Evolutionary conservation across 2,888 invertebrate genomes (phyloP).

Genomic region (Sussaba pulchella): DNA sequence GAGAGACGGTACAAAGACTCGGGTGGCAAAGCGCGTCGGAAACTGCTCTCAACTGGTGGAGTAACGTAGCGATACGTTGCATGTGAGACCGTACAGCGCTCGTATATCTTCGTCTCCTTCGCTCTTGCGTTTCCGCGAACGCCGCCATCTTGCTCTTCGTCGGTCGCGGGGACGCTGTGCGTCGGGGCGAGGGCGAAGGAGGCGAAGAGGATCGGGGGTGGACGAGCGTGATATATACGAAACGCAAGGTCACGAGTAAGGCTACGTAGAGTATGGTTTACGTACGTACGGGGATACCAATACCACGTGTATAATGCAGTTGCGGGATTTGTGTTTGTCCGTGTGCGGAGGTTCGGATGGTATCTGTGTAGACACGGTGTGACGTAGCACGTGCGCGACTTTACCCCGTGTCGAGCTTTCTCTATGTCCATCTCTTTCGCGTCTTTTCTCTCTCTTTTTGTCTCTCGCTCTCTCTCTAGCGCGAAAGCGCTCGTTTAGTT

Average conservation of each 20-base stretch:
- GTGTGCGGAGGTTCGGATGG: constrained; percentile 56
- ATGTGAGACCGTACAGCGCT: no score
- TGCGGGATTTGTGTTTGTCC: constrained; percentile 27
- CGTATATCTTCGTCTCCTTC: no score
- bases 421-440: constrained; percentile 31
- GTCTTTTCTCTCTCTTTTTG: constrained; percentile 26
- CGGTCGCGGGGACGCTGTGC: constrained; percentile 47
- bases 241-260: constrained; percentile 82
- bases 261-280: constrained; percentile 75
- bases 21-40: constrained; percentile 67
- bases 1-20: constrained; percentile 54
- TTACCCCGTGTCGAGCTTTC: constrained; percentile 54
- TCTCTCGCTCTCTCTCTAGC: constrained; percentile 35
- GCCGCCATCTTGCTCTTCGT: no score
- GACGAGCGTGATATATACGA: constrained; percentile 76
- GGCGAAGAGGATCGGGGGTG: constrained; percentile 40
- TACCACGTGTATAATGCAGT: constrained; percentile 23
- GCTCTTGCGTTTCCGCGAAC: no score
- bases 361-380: constrained; percentile 82
- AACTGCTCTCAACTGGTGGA: constrained; percentile 54
- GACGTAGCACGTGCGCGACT: constrained; percentile 79
- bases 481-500: constrained; percentile 49
- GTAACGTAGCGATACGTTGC: constrained; percentile 42
- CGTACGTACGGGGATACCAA: constrained; percentile 14
- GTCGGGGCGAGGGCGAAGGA: no score